Percentiles rank a stretch among this genome's conserved stretches.
Conservation (phyloP, 2,797 vertebrate species). For the Poeciliopsis paucimaculata region DNA sequence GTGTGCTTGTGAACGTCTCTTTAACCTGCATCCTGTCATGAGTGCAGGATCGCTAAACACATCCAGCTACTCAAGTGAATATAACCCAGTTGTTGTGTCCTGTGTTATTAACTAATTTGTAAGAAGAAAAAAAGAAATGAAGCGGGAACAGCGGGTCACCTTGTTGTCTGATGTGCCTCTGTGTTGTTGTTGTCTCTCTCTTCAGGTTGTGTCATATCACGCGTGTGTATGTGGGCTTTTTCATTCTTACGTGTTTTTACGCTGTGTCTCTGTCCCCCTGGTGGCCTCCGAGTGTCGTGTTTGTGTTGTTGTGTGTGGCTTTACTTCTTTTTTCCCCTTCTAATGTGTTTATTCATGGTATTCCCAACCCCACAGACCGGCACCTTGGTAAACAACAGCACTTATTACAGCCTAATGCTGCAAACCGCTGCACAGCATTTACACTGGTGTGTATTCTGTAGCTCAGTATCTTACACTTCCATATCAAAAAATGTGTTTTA, state of each 20-base stretch:
- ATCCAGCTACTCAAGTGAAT: slow-evolving; percentile 54
- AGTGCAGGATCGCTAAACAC: slow-evolving; percentile 37
- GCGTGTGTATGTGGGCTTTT: slow-evolving; percentile 87
- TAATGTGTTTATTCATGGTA: slow-evolving; percentile 60
- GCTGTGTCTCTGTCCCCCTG: slow-evolving; percentile 75
- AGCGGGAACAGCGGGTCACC: slow-evolving; percentile 61
- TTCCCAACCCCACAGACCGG: slow-evolving; percentile 67
- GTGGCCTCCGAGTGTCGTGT: slow-evolving; percentile 77
- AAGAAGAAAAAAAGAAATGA: slow-evolving; percentile 56
- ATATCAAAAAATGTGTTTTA: slow-evolving; percentile 6
- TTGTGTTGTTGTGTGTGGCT: slow-evolving; percentile 77
- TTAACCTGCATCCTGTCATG: slow-evolving; percentile 25
- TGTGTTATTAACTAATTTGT: slow-evolving; percentile 64
- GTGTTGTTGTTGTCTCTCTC: slow-evolving; percentile 83
- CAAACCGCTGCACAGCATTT: not conserved
- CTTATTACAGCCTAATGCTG: slow-evolving; percentile 31
- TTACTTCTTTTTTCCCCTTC: slow-evolving; percentile 57
- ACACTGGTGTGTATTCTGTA: slow-evolving; percentile 1
- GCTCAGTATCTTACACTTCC: not conserved
- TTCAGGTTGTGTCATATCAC: slow-evolving; percentile 89
- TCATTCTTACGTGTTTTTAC: slow-evolving; percentile 82
- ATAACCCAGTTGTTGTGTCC: slow-evolving; percentile 59
- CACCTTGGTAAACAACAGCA: slow-evolving; percentile 58
- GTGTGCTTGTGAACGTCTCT: slow-evolving; percentile 46
- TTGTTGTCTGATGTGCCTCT: slow-evolving; percentile 81